Base-by-base conservation (phyloP, 2,888 invertebrate species). In the Lampropteryx suffumata region DNA sequence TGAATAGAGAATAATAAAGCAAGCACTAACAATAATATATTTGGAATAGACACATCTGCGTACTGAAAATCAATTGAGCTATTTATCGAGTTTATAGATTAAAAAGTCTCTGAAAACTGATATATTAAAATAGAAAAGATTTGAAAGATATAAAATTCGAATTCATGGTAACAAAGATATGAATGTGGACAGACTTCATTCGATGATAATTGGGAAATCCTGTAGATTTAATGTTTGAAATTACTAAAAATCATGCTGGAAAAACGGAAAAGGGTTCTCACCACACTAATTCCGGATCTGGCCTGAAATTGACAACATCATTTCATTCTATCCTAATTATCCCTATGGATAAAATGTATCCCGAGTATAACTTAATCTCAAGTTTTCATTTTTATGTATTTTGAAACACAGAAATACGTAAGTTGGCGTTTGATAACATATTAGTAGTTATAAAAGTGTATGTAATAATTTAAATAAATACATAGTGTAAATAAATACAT, bases 271-370 rank as follows among this genome's bases (percentile, higher is more conserved):
- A 75, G 65, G 64, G 55, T 61, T 82, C 88, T 88, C 87, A 88
- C 88, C 88, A 85, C 81, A 64, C 84, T 87, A 76, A 80, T 70
- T 79, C 82, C 82, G 65, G 79, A 64, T 67, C 69, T 83, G 69
- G 71, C 87, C 88, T 88, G 88, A 62, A 87, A 88, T 76, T 71
- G 59, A 83, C 64, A 85, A 81, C 57, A 81, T 62, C 64, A 59
- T 64, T 77, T 77, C 69, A 80, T 70, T 69, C 70, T 64, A 67
- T 62, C 69, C 64, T 61, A 71, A 61, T 62, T 55, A 24, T 11
- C 39, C 45, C 37, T 37, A 12, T 3, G 7, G 7, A 45, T 28
- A 32, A 33, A n/a, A 40, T 33, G n/a, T n/a, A 42, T 46, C 36
- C 34, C 30, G 13, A 12, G 24, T 7, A 6, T 8, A n/a, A n/a